Evolutionary conservation across 2,888 invertebrate species (phyloP), one percentile per base, ranked within the genome.

Genomic region (Tipula unca): DNA sequence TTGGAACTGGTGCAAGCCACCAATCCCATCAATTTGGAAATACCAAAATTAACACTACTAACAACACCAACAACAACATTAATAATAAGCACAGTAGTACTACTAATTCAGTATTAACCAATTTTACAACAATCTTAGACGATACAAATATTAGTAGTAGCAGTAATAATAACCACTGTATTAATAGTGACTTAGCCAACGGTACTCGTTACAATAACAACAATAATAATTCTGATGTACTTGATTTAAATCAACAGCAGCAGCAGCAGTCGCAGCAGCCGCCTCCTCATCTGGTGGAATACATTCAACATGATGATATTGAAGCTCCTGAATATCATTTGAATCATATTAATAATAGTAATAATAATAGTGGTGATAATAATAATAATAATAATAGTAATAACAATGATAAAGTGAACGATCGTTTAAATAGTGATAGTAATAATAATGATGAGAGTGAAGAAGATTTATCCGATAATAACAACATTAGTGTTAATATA

Each of bases 1-100:
- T 93, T 93, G 89, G 93, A 93, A 90, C 91, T 69, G 25, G 25
- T 69, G 69, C 25, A 10, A 69, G 10, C 13, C 69, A 69, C 3
- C 69, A 69, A 69, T 69, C 13, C 69, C 25, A 25, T 25, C 25
- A 69, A 25, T 69, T 25, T 69, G 90, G 88, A 90, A 89, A 87
- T 86, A 85, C 14, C 83, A 86, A 54, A 48, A 90, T 14, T 85
- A 86, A 54, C 48, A 90, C 90, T 88, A 84, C 32, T 83, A 83
- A 83, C 85, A 86, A 13, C 54, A 84, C 32, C 29, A 90, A 91
- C 88, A 90, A 90, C 87, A 88, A 90, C 86, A 20, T 14, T 48
- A 85, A 13, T 39, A 36, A n/a, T 36, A 85, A n/a, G 29, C 17
- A 17, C 17, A 14, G 48, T 29, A 54, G 14, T 85, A 54, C 25